Percentiles rank a stretch among this genome's conserved stretches.
Conservation (phyloP, 2,888 invertebrate genomes). For the Conops quadrifasciatus region DNA sequence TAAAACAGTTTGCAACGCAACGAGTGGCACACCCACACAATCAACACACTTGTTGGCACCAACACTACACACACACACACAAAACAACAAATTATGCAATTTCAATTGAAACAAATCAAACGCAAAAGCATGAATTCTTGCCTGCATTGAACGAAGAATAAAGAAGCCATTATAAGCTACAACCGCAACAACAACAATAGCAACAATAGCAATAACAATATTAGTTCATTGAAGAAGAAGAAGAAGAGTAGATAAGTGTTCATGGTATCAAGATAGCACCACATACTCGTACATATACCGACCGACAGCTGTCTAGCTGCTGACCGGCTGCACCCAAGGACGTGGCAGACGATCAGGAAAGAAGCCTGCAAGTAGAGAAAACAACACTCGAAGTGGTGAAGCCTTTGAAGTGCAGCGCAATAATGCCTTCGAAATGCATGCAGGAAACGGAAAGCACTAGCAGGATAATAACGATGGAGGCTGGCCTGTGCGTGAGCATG, state of each 20-base stretch:
- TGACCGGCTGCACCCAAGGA: too few relatives aligned
- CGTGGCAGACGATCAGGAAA: not conserved
- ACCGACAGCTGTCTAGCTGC: not conserved
- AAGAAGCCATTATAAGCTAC: not conserved
- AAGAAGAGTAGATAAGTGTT: not conserved
- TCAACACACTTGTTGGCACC: slow-evolving; percentile 26
- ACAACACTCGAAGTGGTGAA: not conserved
- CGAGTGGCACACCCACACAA: slow-evolving; percentile 27
- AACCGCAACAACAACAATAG: not conserved
- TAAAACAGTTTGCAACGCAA: slow-evolving; percentile 29
- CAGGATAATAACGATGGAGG: too few relatives aligned
- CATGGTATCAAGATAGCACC: not conserved
- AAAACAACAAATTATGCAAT: slow-evolving; percentile 37
- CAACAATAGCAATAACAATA: slow-evolving; percentile 7
- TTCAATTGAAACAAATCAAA: slow-evolving; percentile 42
- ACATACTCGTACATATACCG: not conserved
- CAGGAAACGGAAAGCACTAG: too few relatives aligned
- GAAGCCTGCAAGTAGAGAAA: too few relatives aligned
- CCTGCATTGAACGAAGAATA: not conserved
- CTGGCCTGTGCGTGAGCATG: too few relatives aligned
- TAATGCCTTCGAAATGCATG: too few relatives aligned
- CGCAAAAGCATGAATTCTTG: slow-evolving; percentile 5
- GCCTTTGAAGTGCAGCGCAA: slow-evolving; percentile 10
- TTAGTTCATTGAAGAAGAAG: not conserved
- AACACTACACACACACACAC: not conserved